Evolutionary conservation across 2,888 invertebrate species (phyloP), one percentile per base, ranked within the genome.

Genomic region (Amphipyra tragopoginis): DNA sequence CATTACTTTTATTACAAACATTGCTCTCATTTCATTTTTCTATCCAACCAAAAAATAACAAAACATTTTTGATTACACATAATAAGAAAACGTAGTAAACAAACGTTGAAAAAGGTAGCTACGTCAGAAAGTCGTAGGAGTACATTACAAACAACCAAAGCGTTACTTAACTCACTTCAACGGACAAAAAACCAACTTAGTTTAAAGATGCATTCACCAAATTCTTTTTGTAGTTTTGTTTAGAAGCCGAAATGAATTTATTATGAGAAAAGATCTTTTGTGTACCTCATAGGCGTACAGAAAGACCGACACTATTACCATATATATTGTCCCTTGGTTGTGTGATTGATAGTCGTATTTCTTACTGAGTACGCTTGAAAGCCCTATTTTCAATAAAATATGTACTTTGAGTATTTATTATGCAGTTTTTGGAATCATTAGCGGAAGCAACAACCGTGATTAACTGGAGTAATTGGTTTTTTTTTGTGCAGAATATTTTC

Each of bases 271-370:
- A 68, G 51, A 66, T 74, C 79, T 73, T 80, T 84, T 81, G 78
- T 80, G 53, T 49, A 62, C 56, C 65, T 78, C 75, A 69, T 62
- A 71, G 59, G 68, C 75, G 67, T 73, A 76, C 54, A 65, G 69
- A 77, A 72, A 74, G 69, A 66, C 76, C 77, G 77, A 68, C 70
- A 65, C 62, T 73, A 77, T 83, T 83, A 79, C 64, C 83, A 84
- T 80, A 77, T 72, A 78, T 71, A 75, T 82, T 84, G 81, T 84
- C 75, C 74, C 53, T 64, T 72, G 53, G 65, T 73, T 66, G 36
- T 51, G 65, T 81, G 84, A 85, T 83, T 83, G 77, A 85, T 84
- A 61, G 81, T 70, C 54, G 53, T 59, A 58, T 72, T 76, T 77
- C 68, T 60, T 53, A 71, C 66, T 67, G 72, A 53, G 67, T 59